Evolutionary conservation across 1,140 invertebrate species (phyloP), one percentile per base, ranked within the genome.

Genomic region (Drosophila trapezifrons): DNA sequence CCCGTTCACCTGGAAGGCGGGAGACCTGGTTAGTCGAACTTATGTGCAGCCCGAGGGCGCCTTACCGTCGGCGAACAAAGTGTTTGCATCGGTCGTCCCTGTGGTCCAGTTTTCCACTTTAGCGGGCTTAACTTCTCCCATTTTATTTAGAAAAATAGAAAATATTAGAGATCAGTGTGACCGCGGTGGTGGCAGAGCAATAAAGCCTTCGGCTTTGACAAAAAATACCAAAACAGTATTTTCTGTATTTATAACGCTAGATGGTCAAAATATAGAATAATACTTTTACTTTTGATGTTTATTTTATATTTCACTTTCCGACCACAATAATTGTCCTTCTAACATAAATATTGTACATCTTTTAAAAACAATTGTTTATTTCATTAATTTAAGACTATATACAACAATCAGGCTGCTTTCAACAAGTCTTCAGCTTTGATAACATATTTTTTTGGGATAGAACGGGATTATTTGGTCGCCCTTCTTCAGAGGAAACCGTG

Each of bases 1-100:
- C 97, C 92, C 97, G 98, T 93, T 99, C 98, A 65, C 97, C 97
- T 98, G 91, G 70, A 73, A 66, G 25, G 7, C 43, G 27, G n/a
- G n/a, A 58, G 18, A 20, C 15, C 12, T 17, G 22, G 43, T 45
- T 59, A 65, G 6, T 62, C 54, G 43, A 76, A 29, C 7, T 18
- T 27, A 9, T 45, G 20, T 4, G 4, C 9, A n/a, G 7, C 13
- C 3, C 7, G 10, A 18, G 4, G 32, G 4, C 0, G 7, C 5
- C 58, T 76, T 93, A 95, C 94, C 95, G 92, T 95, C 95, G 20
- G 93, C 92, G 92, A 95, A 95, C 25, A 93, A 83, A 73, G 93
- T 92, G 42, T 83, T 74, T 35, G 67, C 57, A 49, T 89, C 84
- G 10, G 46, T 15, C 0, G 29, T 56, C 43, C 77, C 54, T 3